Percentiles rank a stretch among this genome's conserved stretches.
These are phyloP conservation scores for Nemotelus nigrinus DNA, from an alignment of 2,888 invertebrate genomes.

Conservation along the genomic window DNA sequence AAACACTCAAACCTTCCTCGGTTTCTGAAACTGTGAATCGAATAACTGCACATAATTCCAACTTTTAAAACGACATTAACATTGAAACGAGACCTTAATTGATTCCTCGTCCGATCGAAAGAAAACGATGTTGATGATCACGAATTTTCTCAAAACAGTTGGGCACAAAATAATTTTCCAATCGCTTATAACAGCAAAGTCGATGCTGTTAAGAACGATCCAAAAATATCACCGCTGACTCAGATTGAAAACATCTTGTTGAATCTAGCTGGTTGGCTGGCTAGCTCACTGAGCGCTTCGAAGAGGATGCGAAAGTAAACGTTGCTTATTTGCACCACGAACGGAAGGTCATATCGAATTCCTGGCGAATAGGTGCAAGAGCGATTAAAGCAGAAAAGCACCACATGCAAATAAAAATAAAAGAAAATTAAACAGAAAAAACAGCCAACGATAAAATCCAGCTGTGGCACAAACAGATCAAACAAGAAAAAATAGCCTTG, in stretches of 20 bases:
- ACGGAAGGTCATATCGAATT: conserved; percentile 34
- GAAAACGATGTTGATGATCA: background rate
- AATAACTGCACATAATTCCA: no score
- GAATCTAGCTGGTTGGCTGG: background rate
- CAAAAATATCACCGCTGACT: conserved; percentile 21
- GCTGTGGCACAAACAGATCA: conserved; percentile 1
- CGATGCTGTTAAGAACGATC: conserved; percentile 7
- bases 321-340: background rate
- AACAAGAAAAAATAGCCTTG: background rate
- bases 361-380: conserved; percentile 27
- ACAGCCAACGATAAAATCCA: conserved; percentile 18
- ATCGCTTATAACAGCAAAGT: conserved; percentile 21
- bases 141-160: conserved; percentile 2
- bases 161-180: background rate
- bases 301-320: background rate
- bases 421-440: background rate
- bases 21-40: no score
- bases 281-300: background rate
- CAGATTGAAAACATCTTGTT: conserved; percentile 8
- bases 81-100: no score
- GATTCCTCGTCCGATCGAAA: no score
- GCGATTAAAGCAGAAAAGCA: no score
- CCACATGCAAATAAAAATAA: background rate
- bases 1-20: no score
- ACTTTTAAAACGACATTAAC: no score